These are phyloP conservation scores for Solenodon paradoxus DNA, from an alignment of 2,113 vertebrate genomes.

Conservation along the genomic window DNA sequence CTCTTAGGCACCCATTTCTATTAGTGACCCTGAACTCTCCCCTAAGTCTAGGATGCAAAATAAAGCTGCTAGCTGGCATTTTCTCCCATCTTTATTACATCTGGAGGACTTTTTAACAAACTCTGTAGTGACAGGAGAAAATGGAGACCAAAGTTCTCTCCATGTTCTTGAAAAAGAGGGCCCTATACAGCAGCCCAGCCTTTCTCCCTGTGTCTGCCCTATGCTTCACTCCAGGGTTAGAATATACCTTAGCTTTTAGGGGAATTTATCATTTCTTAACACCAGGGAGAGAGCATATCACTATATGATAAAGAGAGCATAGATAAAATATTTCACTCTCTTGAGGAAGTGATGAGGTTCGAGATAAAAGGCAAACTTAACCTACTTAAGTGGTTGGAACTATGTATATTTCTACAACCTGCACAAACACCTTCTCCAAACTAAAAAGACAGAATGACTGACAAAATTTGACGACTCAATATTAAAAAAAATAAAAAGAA, in stretches of 20 bases:
- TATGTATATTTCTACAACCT: not conserved
- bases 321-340: not conserved
- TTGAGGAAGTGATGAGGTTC: not conserved
- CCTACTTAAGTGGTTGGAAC: not conserved
- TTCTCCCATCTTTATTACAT: not conserved
- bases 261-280: not conserved
- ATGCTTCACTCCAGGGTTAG: not conserved
- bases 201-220: not conserved
- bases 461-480: slow-evolving; percentile 6
- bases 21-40: not conserved
- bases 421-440: not conserved
- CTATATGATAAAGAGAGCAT: not conserved
- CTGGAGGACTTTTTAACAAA: not conserved
- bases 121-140: not conserved
- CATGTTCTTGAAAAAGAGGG: not conserved
- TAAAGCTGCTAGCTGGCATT: not conserved
- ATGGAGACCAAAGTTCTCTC: not conserved
- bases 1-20: not conserved
- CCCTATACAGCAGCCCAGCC: not conserved
- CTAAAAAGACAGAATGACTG: not conserved
- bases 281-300: not conserved
- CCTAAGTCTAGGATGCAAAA: not conserved
- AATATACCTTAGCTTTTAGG: not conserved
- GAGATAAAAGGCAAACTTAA: slow-evolving; percentile 21
- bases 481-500: not conserved